Percentiles rank a stretch among this genome's conserved stretches.
phyloP scores from a whole-genome alignment of 1,140 invertebrate genomes.

The Lineus longissimus region DNA sequence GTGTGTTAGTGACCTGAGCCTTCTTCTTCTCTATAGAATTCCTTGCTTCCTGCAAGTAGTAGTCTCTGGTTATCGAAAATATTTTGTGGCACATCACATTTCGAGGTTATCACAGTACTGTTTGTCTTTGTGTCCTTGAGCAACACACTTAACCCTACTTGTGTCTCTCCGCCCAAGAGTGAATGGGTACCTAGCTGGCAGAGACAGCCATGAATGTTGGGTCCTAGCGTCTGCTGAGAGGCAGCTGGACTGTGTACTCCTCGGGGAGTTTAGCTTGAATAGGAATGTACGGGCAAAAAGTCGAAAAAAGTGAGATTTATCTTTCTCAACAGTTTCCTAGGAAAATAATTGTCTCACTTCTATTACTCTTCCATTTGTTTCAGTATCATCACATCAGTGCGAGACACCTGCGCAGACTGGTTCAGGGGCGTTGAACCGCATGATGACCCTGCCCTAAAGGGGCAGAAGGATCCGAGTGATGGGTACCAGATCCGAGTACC shows the following conservation, averaged over 20 bases:
- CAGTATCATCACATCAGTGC: constrained; percentile 88
- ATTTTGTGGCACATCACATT: not conserved
- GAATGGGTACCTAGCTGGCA: too few relatives aligned
- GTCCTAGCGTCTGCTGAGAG: not conserved
- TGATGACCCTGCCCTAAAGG: constrained; percentile 88
- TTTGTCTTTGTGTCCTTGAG: too few relatives aligned
- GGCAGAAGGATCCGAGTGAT: constrained; percentile 90
- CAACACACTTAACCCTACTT: too few relatives aligned
- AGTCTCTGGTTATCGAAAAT: not conserved
- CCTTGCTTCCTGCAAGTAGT: not conserved
- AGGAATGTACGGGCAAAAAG: too few relatives aligned
- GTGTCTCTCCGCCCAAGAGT: too few relatives aligned
- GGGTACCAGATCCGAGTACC: constrained; percentile 91
- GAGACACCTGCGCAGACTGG: constrained; percentile 97
- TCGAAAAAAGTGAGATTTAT: not conserved
- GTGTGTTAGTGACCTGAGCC: not conserved
- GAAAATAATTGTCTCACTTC: too few relatives aligned
- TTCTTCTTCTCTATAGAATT: not conserved
- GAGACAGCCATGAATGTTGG: too few relatives aligned
- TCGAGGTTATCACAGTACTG: too few relatives aligned
- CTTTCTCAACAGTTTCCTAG: too few relatives aligned
- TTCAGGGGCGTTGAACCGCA: constrained; percentile 82
- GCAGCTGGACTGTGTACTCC: not conserved
- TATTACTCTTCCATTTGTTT: constrained; percentile 28
- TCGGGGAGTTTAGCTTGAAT: too few relatives aligned